Conservation (phyloP, 2,797 vertebrate species). For the Mus spretus region DNA sequence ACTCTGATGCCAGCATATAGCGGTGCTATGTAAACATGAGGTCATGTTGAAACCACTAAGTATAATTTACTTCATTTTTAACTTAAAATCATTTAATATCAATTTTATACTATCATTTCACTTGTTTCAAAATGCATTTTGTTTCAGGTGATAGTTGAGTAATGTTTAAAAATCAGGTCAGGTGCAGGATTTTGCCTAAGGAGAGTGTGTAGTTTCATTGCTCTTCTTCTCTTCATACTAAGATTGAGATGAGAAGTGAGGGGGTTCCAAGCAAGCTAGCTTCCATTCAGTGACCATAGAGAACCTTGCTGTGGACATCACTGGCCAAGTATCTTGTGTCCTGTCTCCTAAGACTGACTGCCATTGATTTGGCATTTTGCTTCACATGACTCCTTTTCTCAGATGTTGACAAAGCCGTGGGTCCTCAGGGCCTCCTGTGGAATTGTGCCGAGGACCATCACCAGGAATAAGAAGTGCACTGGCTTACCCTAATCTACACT, state of each 20-base stretch:
- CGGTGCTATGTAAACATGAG: background rate
- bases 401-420: background rate
- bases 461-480: background rate
- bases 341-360: background rate
- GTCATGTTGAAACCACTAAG: background rate
- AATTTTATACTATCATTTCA: background rate
- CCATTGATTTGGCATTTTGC: background rate
- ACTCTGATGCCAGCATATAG: background rate
- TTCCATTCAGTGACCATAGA: background rate
- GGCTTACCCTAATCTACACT: background rate
- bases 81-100: constrained; percentile 38
- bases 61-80: constrained; percentile 20
- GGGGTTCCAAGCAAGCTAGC: background rate
- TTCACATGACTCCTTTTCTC: constrained; percentile 4
- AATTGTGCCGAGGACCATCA: background rate
- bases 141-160: background rate
- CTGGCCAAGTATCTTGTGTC: background rate
- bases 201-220: background rate
- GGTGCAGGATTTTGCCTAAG: background rate
- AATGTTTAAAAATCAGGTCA: constrained; percentile 55
- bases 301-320: background rate
- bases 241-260: background rate
- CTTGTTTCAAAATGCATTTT: constrained; percentile 46
- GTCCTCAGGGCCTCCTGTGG: constrained; percentile 6
- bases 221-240: background rate